phyloP scores from a whole-genome alignment of 2,888 invertebrate genomes.

The Chrysolina haemoptera region DNA sequence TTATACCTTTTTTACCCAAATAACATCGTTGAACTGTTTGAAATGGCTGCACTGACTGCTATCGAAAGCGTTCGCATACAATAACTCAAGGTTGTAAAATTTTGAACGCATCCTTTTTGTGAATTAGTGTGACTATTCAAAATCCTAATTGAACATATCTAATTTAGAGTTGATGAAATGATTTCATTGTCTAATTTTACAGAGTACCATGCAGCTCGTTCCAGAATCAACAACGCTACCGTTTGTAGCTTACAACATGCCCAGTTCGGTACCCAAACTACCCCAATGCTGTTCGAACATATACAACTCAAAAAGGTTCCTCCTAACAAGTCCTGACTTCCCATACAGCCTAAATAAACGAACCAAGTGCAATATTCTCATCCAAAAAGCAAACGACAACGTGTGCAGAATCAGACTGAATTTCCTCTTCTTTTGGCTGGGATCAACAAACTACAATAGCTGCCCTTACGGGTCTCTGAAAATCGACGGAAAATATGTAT shows the following conservation, averaged over 20 bases:
- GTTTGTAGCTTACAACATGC: conserved; percentile 37
- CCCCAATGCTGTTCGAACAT: conserved; percentile 67
- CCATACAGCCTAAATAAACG: conserved; percentile 68
- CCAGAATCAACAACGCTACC: conserved; percentile 39
- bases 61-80: too few species aligned
- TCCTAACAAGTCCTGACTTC: conserved; percentile 74
- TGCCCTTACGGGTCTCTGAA: conserved; percentile 73
- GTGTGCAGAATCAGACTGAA: conserved; percentile 73
- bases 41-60: too few species aligned
- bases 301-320: conserved; percentile 70
- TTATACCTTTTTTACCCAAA: too few species aligned
- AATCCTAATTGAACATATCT: too few species aligned
- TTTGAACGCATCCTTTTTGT: too few species aligned
- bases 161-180: too few species aligned
- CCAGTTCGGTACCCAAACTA: conserved; percentile 26
- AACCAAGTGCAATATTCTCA: conserved; percentile 71
- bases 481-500: conserved; percentile 73
- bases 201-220: conserved; percentile 13
- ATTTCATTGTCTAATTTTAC: neutral
- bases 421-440: conserved; percentile 73
- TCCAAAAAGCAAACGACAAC: conserved; percentile 70
- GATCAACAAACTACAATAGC: conserved; percentile 61
- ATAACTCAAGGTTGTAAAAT: too few species aligned
- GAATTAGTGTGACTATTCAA: too few species aligned
- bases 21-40: too few species aligned